phyloP scores from a whole-genome alignment of 1,140 invertebrate species.

The Octopus sinensis region DNA sequence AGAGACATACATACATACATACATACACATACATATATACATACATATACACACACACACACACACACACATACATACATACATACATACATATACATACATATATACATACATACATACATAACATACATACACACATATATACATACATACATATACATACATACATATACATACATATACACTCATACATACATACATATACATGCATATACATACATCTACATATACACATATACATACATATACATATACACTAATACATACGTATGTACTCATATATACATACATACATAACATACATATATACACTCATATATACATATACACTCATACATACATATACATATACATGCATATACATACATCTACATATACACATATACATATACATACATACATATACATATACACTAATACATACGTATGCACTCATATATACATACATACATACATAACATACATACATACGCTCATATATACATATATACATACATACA shows the following conservation, averaged over 20 bases:
- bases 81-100: constrained; percentile 4
- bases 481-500: not conserved
- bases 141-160: not conserved
- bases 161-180: not conserved
- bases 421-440: not conserved
- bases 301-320: not conserved
- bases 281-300: not conserved
- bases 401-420: not conserved
- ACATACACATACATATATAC: not conserved
- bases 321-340: not conserved
- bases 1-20: not conserved
- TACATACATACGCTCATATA: not conserved
- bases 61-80: constrained; percentile 16
- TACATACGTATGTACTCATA: not conserved
- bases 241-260: not conserved
- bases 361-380: not conserved
- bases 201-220: not conserved
- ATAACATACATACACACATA: not conserved
- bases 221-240: not conserved
- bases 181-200: not conserved
- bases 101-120: not conserved
- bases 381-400: not conserved
- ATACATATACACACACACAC: constrained; percentile 14
- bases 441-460: not conserved
- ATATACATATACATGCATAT: not conserved